Evolutionary conservation across 1,140 invertebrate genomes (phyloP), one percentile per base, ranked within the genome.

Genomic region (Neodiprion lecontei): DNA sequence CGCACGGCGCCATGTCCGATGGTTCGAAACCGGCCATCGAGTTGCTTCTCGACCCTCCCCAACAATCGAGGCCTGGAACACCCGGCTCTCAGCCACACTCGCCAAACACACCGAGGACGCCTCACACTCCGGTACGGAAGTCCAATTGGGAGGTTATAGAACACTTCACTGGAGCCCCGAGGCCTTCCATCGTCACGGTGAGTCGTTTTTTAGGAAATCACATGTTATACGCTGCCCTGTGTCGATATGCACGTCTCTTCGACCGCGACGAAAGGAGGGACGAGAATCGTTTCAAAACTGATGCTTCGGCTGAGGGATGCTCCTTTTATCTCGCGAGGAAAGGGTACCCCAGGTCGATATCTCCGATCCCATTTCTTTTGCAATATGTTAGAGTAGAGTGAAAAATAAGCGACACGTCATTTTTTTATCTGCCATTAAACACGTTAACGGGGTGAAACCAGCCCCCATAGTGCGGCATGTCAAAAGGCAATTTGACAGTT

Each of bases 141-240:
- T 95, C 94, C 78, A 96, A 96, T 86, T 96, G 94, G 95, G 94
- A 96, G 85, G 95, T 96, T 73, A 96, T 96, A 80, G 94, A 96
- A 86, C 95, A 96, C 86, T 95, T 94, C 86, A 91, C 90, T 69
- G 87, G 89, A 77, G 89, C 89, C 48, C 90, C 90, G 0, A 71
- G 86, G 67, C 86, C 84, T 67, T 87, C 86, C 17, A 86, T 87
- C 69, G 81, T 86, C 70, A 85, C 84, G 67, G 86, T 87, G 79
- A 84, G 81, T 40, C 4, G 28, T 40, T 40, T 3, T 40, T 40
- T 40, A 40, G 28, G 28, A 40, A 40, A 40, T 40, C 2, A 4
- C 2, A 65, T 1, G 12, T 65, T 4, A 7, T 61, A 11, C n/a
- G 10, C 53, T 61, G n/a, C n/a, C n/a, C 53, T 21, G 53, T 11